These are phyloP conservation scores for Podocnemis expansa DNA, from an alignment of 2,113 vertebrate genomes.

Conservation along the genomic window DNA sequence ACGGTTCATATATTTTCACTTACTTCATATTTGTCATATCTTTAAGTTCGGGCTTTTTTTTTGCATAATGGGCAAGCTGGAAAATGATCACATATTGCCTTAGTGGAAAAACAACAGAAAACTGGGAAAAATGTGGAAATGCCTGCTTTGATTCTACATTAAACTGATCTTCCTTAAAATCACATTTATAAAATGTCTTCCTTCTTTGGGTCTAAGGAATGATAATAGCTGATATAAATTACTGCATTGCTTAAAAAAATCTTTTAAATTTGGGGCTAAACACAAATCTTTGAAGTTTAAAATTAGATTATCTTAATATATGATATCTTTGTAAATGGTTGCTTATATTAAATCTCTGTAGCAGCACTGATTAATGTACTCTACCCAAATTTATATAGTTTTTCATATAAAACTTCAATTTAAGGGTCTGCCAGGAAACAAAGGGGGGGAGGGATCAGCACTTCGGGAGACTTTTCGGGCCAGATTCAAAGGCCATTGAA, in stretches of 20 bases:
- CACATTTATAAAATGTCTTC: not conserved
- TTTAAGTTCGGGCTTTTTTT: not conserved
- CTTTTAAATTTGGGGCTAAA: not conserved
- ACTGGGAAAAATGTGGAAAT: not conserved
- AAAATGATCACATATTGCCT: not conserved
- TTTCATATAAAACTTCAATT: not conserved
- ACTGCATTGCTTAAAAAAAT: no score
- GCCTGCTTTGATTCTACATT: not conserved
- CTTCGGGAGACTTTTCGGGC: not conserved
- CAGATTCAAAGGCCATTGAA: not conserved
- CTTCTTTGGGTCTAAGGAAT: not conserved
- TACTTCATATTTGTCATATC: fast-evolving
- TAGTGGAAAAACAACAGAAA: not conserved
- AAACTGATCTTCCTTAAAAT: not conserved
- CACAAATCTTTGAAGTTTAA: not conserved
- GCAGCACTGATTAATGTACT: not conserved
- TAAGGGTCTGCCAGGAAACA: not conserved
- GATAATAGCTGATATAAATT: not conserved
- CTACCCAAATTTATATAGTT: not conserved
- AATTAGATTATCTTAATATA: not conserved
- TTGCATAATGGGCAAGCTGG: not conserved
- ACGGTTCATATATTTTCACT: not conserved
- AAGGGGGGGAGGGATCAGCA: not conserved
- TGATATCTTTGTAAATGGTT: not conserved
- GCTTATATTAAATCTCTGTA: not conserved